Conservation (phyloP, 2,888 invertebrate species). For the Pyrrhosoma nymphula region DNA sequence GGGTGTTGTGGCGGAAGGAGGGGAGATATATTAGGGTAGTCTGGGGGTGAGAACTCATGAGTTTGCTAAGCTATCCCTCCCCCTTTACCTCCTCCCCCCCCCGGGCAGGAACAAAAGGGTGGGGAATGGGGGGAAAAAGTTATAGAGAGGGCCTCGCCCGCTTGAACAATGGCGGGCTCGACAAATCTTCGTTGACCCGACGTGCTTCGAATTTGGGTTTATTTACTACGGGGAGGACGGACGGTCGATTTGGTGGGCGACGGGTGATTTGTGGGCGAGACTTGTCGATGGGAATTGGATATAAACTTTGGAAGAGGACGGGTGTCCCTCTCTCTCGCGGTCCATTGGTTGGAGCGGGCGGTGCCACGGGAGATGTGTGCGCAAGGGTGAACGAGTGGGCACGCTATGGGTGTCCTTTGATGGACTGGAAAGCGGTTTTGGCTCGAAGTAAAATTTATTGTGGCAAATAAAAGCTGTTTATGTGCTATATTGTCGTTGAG, state of each 20-base stretch:
- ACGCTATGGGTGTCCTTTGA: not conserved
- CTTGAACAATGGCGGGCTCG: constrained; percentile 41
- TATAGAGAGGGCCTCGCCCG: not conserved
- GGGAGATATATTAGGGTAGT: not conserved
- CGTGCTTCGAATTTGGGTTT: constrained; percentile 59
- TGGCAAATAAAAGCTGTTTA: too few species aligned
- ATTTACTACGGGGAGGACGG: constrained; percentile 37
- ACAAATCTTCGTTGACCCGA: constrained; percentile 63
- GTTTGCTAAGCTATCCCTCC: not conserved
- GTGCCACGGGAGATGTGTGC: not conserved
- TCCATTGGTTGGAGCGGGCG: not conserved
- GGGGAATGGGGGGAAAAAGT: not conserved
- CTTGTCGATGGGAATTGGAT: constrained; percentile 33
- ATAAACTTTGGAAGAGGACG: not conserved
- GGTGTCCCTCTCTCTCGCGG: not conserved
- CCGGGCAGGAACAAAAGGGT: not conserved
- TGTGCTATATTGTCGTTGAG: too few species aligned
- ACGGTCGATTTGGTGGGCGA: constrained; percentile 1
- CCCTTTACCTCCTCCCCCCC: too few species aligned
- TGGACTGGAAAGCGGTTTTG: not conserved
- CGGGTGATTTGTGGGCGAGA: constrained; percentile 33
- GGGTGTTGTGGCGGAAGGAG: not conserved
- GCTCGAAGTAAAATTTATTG: not conserved
- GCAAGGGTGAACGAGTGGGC: not conserved
- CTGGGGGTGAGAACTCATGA: not conserved